These are phyloP conservation scores for Brachionus asplanchnoidis DNA, from an alignment of 1,140 invertebrate genomes.

Conservation along the genomic window DNA sequence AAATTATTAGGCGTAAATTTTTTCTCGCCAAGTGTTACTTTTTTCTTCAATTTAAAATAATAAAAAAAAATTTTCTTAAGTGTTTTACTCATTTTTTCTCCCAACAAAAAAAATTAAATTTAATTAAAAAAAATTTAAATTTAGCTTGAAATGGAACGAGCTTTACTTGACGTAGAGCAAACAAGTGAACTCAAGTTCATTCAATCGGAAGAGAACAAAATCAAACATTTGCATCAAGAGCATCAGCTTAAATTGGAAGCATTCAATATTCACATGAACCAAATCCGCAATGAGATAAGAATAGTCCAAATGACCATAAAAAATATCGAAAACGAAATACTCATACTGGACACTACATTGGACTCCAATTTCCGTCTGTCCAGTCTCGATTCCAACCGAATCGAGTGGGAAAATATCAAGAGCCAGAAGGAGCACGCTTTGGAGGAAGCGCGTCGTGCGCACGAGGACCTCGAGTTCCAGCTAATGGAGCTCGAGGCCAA, in stretches of 20 bases:
- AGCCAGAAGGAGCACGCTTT: neutral
- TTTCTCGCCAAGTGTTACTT: neutral
- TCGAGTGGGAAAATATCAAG: neutral
- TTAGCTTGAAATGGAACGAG: conserved; percentile 41
- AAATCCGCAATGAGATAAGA: conserved; percentile 37
- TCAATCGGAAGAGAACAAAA: conserved; percentile 7
- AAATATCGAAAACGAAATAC: conserved; percentile 38
- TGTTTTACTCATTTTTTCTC: no score
- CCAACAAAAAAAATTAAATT: neutral
- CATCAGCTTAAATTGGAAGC: conserved; percentile 22
- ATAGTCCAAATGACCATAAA: conserved; percentile 16
- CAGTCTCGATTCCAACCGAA: neutral
- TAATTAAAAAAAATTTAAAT: neutral
- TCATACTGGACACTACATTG: conserved; percentile 20
- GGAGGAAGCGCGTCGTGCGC: conserved; percentile 2
- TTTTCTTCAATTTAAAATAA: neutral
- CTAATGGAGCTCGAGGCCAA: conserved; percentile 38
- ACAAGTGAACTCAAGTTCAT: conserved; percentile 24
- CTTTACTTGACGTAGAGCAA: conserved; percentile 33
- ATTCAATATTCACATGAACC: conserved; percentile 10
- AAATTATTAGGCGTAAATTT: neutral
- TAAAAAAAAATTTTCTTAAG: neutral
- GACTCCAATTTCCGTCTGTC: neutral
- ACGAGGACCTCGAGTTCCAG: conserved; percentile 40
- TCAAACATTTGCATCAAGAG: conserved; percentile 18